A percentile compares a stretch with the other conserved stretches of the same genome.
Conservation (phyloP, 2,888 invertebrate species). For the Caenorhabditis japonica region DNA sequence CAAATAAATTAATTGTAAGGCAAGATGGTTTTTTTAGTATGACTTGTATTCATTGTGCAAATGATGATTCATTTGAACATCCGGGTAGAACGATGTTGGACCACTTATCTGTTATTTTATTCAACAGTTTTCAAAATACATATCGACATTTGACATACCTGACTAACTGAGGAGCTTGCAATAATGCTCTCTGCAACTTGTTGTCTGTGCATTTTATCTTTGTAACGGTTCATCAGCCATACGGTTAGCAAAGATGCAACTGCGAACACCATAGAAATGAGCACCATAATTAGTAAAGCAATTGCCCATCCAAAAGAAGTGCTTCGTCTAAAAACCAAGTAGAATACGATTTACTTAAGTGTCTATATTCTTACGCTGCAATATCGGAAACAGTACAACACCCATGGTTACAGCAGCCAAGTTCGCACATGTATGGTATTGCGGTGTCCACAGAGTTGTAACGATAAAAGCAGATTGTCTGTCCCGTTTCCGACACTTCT, state of each 20-base stretch:
- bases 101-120: slow-evolving; percentile 57
- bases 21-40: too few relatives aligned
- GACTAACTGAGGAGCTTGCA: slow-evolving; percentile 57
- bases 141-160: too few relatives aligned
- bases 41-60: slow-evolving; percentile 22
- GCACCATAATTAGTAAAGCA: slow-evolving; percentile 66
- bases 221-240: slow-evolving; percentile 60
- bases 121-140: too few relatives aligned
- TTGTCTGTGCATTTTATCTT: slow-evolving; percentile 59
- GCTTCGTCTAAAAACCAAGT: slow-evolving; percentile 50
- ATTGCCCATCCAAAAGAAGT: slow-evolving; percentile 72
- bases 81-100: slow-evolving; percentile 60
- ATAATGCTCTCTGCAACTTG: slow-evolving; percentile 54
- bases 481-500: slow-evolving; percentile 71
- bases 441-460: slow-evolving; percentile 61
- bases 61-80: slow-evolving; percentile 39
- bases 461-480: slow-evolving; percentile 71
- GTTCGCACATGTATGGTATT: slow-evolving; percentile 69
- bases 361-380: slow-evolving; percentile 56
- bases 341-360: slow-evolving; percentile 1
- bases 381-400: slow-evolving; percentile 70
- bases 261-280: slow-evolving; percentile 65
- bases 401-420: slow-evolving; percentile 72
- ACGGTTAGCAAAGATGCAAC: slow-evolving; percentile 57
- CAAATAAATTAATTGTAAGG: too few relatives aligned